Base-by-base conservation (phyloP, 1,140 invertebrate genomes). In the Pomacea maculata region DNA sequence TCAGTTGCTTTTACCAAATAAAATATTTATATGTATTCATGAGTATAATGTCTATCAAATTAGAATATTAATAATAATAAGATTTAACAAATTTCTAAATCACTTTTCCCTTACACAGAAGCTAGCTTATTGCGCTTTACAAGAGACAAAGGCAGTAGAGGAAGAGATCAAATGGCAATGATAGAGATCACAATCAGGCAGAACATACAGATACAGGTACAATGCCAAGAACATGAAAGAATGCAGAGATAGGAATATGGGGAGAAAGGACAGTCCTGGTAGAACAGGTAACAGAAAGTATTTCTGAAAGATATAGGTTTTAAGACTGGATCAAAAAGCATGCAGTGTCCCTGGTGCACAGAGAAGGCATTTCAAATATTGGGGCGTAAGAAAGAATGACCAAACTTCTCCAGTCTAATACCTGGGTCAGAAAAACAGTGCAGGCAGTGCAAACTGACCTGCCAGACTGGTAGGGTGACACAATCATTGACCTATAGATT, bases 21-120 rank as follows among this genome's bases (percentile, higher is more conserved):
- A 14, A 52, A 45, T 4, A 17, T 74, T 11, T 54, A 17, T 74
- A 15, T 74, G 72, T 55, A 45, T 74, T 10, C 54, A 45, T 74
- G 72, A 52, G 72, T 74, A 21, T 55, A 52, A 34, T 74, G 71
- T 72, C 34, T 72, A 54, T n/a, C 14, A 25, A 71, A 71, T 14
- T 19, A 25, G 25, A 71, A 71, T 21, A 71, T 6, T 14, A 71
- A 71, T 34, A 19, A 15, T 19, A 12, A 71, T 25, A 45, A 5
- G 25, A 34, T 34, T 21, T 21, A 14, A n/a, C 5, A 25, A 21
- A 25, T 15, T 71, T 21, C 45, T 14, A 71, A 4, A 2, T 14
- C 25, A 25, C 25, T 0, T 25, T 25, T 65, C 19, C 14, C 25
- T 11, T n/a, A 14, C 70, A n/a, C 3, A n/a, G n/a, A 29, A 11